Evolutionary conservation across 2,888 invertebrate species (phyloP), one percentile per base, ranked within the genome.

Genomic region (Trilocha varians): DNA sequence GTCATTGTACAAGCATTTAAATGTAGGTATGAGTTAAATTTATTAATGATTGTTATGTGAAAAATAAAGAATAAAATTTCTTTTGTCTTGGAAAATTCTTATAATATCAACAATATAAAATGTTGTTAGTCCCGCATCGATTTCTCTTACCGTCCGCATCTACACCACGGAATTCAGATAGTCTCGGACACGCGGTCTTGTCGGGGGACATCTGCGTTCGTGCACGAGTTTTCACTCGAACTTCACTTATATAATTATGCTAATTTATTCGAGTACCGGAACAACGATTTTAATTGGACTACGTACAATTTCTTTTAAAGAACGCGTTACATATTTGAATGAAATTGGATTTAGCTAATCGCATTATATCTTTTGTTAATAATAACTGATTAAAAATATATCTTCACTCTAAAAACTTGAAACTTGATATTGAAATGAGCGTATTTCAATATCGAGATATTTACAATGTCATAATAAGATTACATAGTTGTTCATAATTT

Each of bases 181-280:
- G 62, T 66, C 64, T 69, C 57, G 67, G 72, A 70, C 76, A 71
- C 70, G 66, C 65, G 65, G 67, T 71, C 72, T 76, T 73, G 72
- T 73, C 72, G 67, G 61, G 68, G 65, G 65, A 72, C 70, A 66
- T 71, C 71, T 65, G 67, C 62, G 63, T 56, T 48, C 56, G 65
- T 57, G 65, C 69, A 55, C 55, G 60, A 25, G 25, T 25, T 25
- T 25, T 25, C 25, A 25, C 75, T 66, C 18, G 25, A 25, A 18
- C 34, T 13, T 35, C 35, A 32, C 35, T 42, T 38, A 35, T 39
- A 35, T 42, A 42, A 42, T 39, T 42, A 42, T 42, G 35, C 32
- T 38, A 42, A 42, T 42, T 42, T 42, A 42, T 42, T 38, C 42
- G 32, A 42, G 38, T 42, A 38, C 34, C 42, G 35, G 42, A 39